Evolutionary conservation across 2,888 invertebrate genomes (phyloP).

Genomic region (Protonemura montana): DNA sequence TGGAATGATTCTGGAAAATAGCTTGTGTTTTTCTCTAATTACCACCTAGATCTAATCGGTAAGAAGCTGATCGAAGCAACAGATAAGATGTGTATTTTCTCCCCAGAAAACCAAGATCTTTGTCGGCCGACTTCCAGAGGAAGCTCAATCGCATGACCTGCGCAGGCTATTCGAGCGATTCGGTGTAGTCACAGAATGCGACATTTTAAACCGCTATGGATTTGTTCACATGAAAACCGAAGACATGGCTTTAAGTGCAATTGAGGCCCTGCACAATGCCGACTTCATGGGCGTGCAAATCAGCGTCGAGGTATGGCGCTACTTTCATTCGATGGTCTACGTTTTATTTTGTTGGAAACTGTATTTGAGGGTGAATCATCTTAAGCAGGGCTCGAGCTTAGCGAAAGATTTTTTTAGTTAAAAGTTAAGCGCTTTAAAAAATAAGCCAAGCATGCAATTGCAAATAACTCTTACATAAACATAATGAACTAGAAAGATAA

Average conservation of each 20-base stretch:
- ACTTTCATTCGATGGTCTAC: not conserved
- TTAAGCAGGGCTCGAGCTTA: too few species aligned
- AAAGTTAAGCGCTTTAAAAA: too few species aligned
- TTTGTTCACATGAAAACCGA: slow-evolving; percentile 90
- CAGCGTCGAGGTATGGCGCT: slow-evolving; percentile 71
- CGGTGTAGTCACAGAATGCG: slow-evolving; percentile 91
- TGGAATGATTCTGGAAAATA: not conserved
- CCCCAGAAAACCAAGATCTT: slow-evolving; percentile 81
- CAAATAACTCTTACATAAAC: too few species aligned
- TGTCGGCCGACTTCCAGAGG: slow-evolving; percentile 89
- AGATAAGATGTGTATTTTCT: too few species aligned
- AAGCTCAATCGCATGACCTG: slow-evolving; percentile 83
- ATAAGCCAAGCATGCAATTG: too few species aligned
- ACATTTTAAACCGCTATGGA: slow-evolving; percentile 92
- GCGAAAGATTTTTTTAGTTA: too few species aligned
- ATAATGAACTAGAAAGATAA: too few species aligned
- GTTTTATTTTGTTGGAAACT: too few species aligned
- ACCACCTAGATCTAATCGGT: not conserved
- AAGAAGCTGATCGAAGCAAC: too few species aligned
- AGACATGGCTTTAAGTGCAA: slow-evolving; percentile 83
- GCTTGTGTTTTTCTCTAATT: not conserved
- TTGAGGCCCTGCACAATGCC: slow-evolving; percentile 79
- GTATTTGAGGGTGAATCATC: too few species aligned
- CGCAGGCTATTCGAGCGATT: slow-evolving; percentile 84
- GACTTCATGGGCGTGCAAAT: slow-evolving; percentile 85